Evolutionary conservation across 2,888 invertebrate species (phyloP), one percentile per base, ranked within the genome.

Genomic region (Drosophila putrida): DNA sequence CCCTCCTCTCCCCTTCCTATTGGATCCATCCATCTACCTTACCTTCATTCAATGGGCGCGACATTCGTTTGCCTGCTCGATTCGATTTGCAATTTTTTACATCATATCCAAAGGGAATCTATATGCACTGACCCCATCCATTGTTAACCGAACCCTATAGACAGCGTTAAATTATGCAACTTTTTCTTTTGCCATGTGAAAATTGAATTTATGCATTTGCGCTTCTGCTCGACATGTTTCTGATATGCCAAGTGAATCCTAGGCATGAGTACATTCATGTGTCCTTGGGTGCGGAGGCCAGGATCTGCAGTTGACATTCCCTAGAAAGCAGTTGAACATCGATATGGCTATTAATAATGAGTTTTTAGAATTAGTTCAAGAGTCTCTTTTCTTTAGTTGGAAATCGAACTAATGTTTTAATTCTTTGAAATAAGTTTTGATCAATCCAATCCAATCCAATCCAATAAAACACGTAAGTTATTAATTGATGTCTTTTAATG

Each of bases 81-180:
- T 85, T 85, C 84, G 84, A 85, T 85, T 85, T 85, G 87, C 84
- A 80, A 85, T 89, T 87, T 84, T 84, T 87, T 88, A 75, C 74
- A 59, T 60, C 65, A 75, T 60, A 73, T 62, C 46, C 44, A 15
- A 9, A 2, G 13, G 25, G 8, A 25, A 41, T 33, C 41, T 55
- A 49, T 43, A 66, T 41, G 47, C 51, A 55, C 36, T 43, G 47
- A 35, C 35, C 35, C 53, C 41, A 57, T 57, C 55, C 51, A 62
- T 43, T 33, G 50, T 39, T 38, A 43, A 31, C 47, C 20, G 27
- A 53, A 47, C 44, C 49, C 51, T 60, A 85, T 70, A 67, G 82
- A 82, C 86, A 82, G 80, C 83, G 65, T 80, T 86, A 86, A 83
- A 83, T 82, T 83, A 83, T 83, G 86, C 86, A 74, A 66, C 63